Percentiles rank a stretch among this genome's conserved stretches.
These are phyloP conservation scores for Platycercus adscitus DNA, from an alignment of 2,113 vertebrate species.

Conservation along the genomic window DNA sequence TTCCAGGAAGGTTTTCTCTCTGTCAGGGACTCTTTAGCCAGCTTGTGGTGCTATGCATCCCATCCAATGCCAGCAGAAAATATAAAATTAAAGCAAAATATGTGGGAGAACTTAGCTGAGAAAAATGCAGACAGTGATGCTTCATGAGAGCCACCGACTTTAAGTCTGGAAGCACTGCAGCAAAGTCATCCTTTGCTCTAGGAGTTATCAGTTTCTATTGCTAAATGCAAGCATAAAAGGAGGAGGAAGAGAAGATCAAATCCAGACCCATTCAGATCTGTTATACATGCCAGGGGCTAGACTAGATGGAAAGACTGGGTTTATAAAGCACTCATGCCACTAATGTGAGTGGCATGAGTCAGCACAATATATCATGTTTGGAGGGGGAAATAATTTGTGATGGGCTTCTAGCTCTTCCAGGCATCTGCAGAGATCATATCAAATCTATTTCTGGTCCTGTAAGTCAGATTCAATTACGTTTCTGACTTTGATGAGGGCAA, in stretches of 20 bases:
- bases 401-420: background rate
- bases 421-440: background rate
- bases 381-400: background rate
- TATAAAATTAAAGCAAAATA: background rate
- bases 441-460: background rate
- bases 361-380: background rate
- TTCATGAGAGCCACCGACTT: background rate
- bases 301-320: background rate
- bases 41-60: background rate
- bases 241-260: background rate
- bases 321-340: background rate
- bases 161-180: background rate
- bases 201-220: background rate
- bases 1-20: background rate
- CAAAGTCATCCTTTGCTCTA: background rate
- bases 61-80: background rate
- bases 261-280: background rate
- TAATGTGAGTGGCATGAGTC: background rate
- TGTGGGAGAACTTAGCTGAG: background rate
- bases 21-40: background rate
- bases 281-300: background rate
- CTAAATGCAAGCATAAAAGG: background rate
- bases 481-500: background rate
- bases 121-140: background rate
- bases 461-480: background rate